Evolutionary conservation across 1,140 invertebrate species (phyloP).

Genomic region (Calephelis nemesis): DNA sequence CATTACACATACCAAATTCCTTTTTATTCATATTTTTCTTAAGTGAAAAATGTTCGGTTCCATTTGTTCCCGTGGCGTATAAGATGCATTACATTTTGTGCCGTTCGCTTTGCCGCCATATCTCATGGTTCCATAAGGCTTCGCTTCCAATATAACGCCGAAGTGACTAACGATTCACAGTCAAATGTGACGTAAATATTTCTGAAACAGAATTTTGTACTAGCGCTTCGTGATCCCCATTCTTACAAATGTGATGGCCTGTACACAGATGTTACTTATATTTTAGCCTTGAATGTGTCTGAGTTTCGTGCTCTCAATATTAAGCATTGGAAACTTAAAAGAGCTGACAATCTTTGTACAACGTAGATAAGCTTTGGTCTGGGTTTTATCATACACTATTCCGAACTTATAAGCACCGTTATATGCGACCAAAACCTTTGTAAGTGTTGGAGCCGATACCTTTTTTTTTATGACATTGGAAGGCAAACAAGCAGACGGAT

Average conservation of each 20-base stretch:
- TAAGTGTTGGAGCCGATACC: too few species aligned
- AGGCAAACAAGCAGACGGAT: too few species aligned
- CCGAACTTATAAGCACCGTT: too few species aligned
- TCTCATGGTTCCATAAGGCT: constrained; percentile 54
- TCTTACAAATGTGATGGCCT: constrained; percentile 19
- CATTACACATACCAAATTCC: neutral
- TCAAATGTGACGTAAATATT: constrained; percentile 56
- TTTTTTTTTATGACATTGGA: too few species aligned
- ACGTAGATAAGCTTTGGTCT: too few species aligned
- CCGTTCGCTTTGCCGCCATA: constrained; percentile 52
- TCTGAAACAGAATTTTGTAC: constrained; percentile 31
- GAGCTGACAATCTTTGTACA: too few species aligned
- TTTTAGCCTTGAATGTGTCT: neutral
- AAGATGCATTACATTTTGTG: constrained; percentile 62
- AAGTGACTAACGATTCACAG: constrained; percentile 56
- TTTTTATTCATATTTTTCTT: constrained; percentile 8
- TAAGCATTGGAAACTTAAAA: neutral
- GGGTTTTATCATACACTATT: too few species aligned
- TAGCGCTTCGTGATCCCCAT: constrained; percentile 20
- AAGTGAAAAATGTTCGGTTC: constrained; percentile 47
- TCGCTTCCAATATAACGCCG: constrained; percentile 58
- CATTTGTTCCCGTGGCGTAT: constrained; percentile 61
- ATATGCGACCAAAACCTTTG: too few species aligned
- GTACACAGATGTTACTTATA: constrained; percentile 12
- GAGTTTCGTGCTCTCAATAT: neutral